Evolutionary conservation across 2,797 vertebrate species (phyloP).

Genomic region (Loris lydekkerianus): DNA sequence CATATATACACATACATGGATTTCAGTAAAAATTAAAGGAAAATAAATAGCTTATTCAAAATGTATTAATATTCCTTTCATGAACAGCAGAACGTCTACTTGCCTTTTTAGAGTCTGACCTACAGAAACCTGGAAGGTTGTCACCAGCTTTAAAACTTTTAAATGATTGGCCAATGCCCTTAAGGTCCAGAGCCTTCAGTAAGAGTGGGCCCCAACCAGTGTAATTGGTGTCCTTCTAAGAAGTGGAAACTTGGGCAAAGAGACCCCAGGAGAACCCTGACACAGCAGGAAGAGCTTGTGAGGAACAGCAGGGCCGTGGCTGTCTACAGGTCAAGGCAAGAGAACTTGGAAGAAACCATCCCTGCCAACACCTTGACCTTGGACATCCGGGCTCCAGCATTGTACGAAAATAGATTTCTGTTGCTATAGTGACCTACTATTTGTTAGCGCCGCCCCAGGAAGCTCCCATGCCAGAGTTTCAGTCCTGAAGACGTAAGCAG

Average conservation of each 20-base stretch:
- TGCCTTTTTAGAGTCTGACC: not conserved
- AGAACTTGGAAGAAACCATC: not conserved
- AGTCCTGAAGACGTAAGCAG: not conserved
- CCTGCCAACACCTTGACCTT: fast-evolving
- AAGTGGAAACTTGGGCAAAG: not conserved
- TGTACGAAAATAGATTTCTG: not conserved
- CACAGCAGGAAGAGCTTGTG: fast-evolving
- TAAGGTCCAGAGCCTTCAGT: not conserved
- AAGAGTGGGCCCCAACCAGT: fast-evolving
- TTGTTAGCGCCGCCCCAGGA: not conserved
- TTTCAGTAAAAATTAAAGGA: not conserved
- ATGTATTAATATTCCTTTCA: not conserved
- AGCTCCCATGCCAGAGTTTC: no score
- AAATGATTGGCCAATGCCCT: not conserved
- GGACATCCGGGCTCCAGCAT: no score
- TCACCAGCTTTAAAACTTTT: not conserved
- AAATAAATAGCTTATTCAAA: not conserved
- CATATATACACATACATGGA: not conserved
- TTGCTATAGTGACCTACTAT: not conserved
- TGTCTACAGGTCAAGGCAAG: not conserved
- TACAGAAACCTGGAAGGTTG: not conserved
- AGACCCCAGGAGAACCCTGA: no score
- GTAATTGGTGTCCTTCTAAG: fast-evolving
- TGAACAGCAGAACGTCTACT: not conserved
- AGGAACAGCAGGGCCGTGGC: fast-evolving